Evolutionary conservation across 2,888 invertebrate species (phyloP).

Genomic region (Tethea ocularis): DNA sequence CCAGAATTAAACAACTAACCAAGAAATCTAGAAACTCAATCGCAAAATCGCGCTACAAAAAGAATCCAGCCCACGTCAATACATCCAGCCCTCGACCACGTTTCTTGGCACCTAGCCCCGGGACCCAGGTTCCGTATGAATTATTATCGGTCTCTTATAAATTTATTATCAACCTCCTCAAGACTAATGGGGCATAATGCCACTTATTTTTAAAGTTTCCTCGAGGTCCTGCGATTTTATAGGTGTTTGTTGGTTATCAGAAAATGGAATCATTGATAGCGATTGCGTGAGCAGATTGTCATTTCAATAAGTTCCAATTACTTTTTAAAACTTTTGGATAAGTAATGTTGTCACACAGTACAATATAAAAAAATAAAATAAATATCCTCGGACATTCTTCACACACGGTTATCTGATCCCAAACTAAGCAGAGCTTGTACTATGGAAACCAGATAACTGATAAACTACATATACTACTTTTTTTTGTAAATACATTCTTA

Average conservation of each 20-base stretch:
- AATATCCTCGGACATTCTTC: too few relatives aligned
- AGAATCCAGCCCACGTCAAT: neutral
- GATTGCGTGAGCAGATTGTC: neutral
- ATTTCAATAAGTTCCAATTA: neutral
- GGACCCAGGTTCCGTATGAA: neutral
- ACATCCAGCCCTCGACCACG: neutral
- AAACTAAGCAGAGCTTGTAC: too few relatives aligned
- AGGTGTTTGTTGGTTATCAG: slow-evolving; percentile 4
- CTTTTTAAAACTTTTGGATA: neutral
- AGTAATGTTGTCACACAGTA: neutral
- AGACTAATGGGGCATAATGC: slow-evolving; percentile 3
- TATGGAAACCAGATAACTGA: too few relatives aligned
- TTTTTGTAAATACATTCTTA: too few relatives aligned
- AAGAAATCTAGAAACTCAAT: neutral
- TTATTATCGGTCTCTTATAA: neutral
- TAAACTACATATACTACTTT: too few relatives aligned
- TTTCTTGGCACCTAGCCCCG: slow-evolving; percentile 1
- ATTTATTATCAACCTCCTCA: slow-evolving; percentile 1
- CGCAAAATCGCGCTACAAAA: neutral
- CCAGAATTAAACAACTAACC: too few relatives aligned
- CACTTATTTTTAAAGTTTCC: slow-evolving; percentile 4
- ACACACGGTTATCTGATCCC: too few relatives aligned
- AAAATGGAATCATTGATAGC: slow-evolving; percentile 3
- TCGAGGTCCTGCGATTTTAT: neutral
- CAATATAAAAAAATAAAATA: too few relatives aligned